Conservation (phyloP, 2,888 invertebrate species). For the Mythimna loreyi region DNA sequence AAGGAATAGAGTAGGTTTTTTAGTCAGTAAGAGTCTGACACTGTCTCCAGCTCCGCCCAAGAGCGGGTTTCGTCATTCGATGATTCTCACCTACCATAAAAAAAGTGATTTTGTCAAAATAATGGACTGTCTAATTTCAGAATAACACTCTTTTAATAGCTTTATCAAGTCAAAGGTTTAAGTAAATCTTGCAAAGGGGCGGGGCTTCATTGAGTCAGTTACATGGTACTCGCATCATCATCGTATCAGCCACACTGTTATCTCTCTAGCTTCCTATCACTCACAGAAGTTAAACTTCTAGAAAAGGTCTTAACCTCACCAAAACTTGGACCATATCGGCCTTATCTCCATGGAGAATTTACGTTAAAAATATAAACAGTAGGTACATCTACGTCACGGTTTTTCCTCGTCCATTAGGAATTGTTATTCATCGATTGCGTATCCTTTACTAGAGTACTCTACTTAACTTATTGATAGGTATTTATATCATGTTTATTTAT, state of each 20-base stretch:
- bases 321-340: slow-evolving; percentile 11
- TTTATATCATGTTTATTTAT: slow-evolving; percentile 2
- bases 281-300: slow-evolving; percentile 14
- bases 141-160: too few relatives aligned
- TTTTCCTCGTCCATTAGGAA: neutral
- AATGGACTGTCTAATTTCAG: too few relatives aligned
- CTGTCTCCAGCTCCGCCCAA: too few relatives aligned
- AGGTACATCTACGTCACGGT: neutral
- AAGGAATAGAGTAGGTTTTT: too few relatives aligned
- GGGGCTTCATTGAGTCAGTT: neutral
- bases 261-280: slow-evolving; percentile 19
- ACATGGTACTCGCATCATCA: slow-evolving; percentile 1
- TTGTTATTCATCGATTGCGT: neutral
- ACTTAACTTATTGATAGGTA: neutral
- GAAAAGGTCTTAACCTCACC: slow-evolving; percentile 21
- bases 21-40: too few relatives aligned
- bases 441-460: neutral
- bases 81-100: too few relatives aligned
- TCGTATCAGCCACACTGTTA: slow-evolving; percentile 15
- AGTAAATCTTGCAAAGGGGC: neutral
- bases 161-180: neutral
- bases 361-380: slow-evolving; percentile 17
- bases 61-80: too few relatives aligned
- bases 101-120: too few relatives aligned
- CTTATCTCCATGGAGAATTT: slow-evolving; percentile 5